Percentiles rank a stretch among this genome's conserved stretches.
phyloP scores from a whole-genome alignment of 2,888 invertebrate species.

The Holacanthella duospinosa region DNA sequence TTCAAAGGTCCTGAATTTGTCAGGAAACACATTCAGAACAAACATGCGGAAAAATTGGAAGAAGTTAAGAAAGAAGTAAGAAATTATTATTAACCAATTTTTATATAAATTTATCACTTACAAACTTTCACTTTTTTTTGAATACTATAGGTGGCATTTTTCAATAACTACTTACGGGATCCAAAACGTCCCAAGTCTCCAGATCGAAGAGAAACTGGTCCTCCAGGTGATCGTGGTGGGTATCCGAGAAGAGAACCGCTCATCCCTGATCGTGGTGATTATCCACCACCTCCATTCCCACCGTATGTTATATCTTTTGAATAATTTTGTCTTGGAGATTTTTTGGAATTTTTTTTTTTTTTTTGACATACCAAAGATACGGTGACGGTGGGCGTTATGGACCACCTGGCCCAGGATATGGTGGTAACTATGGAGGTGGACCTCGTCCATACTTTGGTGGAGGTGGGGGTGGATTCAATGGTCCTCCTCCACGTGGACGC shows the following conservation, averaged over 20 bases:
- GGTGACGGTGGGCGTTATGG: conserved; percentile 40
- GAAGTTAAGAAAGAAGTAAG: conserved; percentile 86
- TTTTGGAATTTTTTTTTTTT: conserved; percentile 15
- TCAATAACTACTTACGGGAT: conserved; percentile 90
- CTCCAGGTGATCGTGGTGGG: conserved; percentile 30
- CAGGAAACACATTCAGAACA: conserved; percentile 94
- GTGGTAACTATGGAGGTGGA: conserved; percentile 38
- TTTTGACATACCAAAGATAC: conserved; percentile 36
- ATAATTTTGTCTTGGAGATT: too few species aligned
- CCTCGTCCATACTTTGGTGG: background rate
- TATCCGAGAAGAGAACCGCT: conserved; percentile 33
- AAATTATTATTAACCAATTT: background rate
- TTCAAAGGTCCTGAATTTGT: conserved; percentile 98
- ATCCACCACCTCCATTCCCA: conserved; percentile 17
- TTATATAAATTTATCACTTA: conserved; percentile 4
- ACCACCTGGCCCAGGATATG: conserved; percentile 39
- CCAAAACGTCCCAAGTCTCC: conserved; percentile 87
- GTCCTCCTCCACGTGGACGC: background rate
- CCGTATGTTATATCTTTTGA: conserved; percentile 15
- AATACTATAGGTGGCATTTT: conserved; percentile 64
- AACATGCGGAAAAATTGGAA: conserved; percentile 91
- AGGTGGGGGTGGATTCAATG: background rate
- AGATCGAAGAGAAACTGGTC: conserved; percentile 40
- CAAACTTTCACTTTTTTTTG: conserved; percentile 4
- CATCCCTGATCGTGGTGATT: conserved; percentile 28